Base-by-base conservation (phyloP, 2,113 vertebrate genomes). In the Notothenia coriiceps region DNA sequence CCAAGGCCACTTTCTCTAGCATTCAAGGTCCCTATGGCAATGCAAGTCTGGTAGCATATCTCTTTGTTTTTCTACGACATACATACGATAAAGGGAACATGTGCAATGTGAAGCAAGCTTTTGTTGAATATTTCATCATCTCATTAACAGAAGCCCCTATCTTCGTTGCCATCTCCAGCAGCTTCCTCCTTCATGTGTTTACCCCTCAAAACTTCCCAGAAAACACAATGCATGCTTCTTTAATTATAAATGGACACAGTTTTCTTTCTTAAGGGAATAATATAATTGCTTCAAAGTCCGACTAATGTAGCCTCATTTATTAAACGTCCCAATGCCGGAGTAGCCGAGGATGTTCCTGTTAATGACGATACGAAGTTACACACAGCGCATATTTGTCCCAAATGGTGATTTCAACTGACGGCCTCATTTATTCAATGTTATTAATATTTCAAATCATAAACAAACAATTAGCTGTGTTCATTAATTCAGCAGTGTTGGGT, bases 401-500 rank as follows among this genome's bases (percentile, higher is more conserved):
- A 59, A 86, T 29, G 52, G 50, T 56, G 44, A 84, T 78, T 87
- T 75, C 68, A 72, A 68, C 60, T 80, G 76, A 89, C 63, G 43
- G 73, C 55, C 76, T 82, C 74, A 72, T 86, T 59, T 43, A 84
- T 88, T 77, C 66, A 64, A 11, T 55, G 52, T 76, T 87, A 91
- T 92, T 90, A 91, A 93, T 92, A 88, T 90, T 88, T 92, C 62
- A 93, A 77, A 90, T 91, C 78, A 86, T 90, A 90, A 92, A 91
- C 92, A 92, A 92, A 93, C 84, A 92, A 91, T 94, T 93, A 93
- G 91, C 89, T 85, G 33, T 88, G 71, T 86, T 92, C 73, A 91
- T 92, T 91, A 92, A 87, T 91, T 92, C 87, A 83, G 83, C 72
- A 68, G 77, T 73, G 72, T 71, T 49, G 78, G 73, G 82, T 89